Evolutionary conservation across 2,888 invertebrate genomes (phyloP).

Genomic region (Melipona beecheii): DNA sequence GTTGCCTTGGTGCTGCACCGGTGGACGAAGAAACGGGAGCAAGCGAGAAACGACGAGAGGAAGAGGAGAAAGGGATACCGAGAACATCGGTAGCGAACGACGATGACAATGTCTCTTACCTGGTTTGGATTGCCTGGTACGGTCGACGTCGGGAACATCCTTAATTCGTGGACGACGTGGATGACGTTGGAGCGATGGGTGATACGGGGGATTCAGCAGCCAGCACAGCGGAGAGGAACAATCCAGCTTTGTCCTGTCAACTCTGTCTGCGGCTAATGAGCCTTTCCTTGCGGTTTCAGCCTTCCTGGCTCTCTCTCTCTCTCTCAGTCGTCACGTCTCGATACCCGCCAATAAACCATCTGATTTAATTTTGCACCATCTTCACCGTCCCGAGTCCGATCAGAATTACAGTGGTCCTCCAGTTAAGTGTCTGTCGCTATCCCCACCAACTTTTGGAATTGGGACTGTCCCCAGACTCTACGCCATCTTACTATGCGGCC

Average conservation of each 20-base stretch:
- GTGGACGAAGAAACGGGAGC: not conserved
- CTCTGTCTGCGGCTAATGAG: constrained; percentile 70
- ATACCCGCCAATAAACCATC: constrained; percentile 67
- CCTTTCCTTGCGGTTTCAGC: constrained; percentile 51
- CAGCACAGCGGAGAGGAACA: constrained; percentile 28
- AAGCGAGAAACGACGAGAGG: not conserved
- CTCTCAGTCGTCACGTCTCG: constrained; percentile 58
- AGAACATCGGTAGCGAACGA: constrained; percentile 58
- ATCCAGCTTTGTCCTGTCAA: constrained; percentile 74
- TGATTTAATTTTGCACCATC: constrained; percentile 61
- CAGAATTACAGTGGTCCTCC: not conserved
- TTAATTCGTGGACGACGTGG: constrained; percentile 57
- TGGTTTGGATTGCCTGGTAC: constrained; percentile 47
- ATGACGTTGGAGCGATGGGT: constrained; percentile 41
- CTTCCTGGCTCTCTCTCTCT: constrained; percentile 46
- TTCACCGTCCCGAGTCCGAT: not conserved
- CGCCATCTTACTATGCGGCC: too few species aligned
- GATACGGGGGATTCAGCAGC: constrained; percentile 14
- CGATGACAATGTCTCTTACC: constrained; percentile 64
- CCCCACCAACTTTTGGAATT: too few species aligned
- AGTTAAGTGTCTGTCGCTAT: too few species aligned
- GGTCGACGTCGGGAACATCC: constrained; percentile 52
- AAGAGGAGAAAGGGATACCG: constrained; percentile 8
- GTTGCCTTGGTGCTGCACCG: constrained; percentile 38
- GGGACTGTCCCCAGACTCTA: too few species aligned